Conservation (phyloP, 2,113 vertebrate genomes). For the Zootoca vivipara region DNA sequence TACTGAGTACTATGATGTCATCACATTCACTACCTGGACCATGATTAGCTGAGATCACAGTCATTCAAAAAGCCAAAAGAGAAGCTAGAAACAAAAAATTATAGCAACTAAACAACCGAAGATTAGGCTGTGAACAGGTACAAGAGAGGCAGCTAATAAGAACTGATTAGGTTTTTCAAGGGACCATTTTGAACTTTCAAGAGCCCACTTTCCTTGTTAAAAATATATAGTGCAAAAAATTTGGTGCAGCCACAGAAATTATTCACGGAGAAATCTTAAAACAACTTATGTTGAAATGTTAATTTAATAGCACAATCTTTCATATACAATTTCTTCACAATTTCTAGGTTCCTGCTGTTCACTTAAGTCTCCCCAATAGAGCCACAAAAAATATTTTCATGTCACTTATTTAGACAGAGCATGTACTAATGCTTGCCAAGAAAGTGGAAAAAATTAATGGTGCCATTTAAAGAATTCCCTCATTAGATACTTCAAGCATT, state of each 20-base stretch:
- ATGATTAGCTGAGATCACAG: background rate
- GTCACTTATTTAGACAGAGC: background rate
- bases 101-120: background rate
- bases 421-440: background rate
- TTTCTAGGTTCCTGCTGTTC: background rate
- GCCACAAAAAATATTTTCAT: background rate
- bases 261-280: background rate
- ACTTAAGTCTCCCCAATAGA: background rate
- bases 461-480: background rate
- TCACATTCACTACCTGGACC: background rate
- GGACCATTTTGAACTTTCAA: background rate
- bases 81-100: background rate
- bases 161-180: background rate
- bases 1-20: background rate
- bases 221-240: background rate
- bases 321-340: background rate
- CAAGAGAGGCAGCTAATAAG: background rate
- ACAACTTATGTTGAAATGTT: background rate
- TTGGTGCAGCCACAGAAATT: background rate
- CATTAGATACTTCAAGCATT: background rate
- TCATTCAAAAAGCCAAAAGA: background rate
- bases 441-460: background rate
- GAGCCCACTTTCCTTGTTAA: background rate
- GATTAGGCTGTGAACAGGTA: background rate
- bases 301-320: background rate